A percentile compares a stretch with the other conserved stretches of the same genome.
Conservation (phyloP, 2,888 invertebrate genomes). For the Rhabditoides inermis region DNA sequence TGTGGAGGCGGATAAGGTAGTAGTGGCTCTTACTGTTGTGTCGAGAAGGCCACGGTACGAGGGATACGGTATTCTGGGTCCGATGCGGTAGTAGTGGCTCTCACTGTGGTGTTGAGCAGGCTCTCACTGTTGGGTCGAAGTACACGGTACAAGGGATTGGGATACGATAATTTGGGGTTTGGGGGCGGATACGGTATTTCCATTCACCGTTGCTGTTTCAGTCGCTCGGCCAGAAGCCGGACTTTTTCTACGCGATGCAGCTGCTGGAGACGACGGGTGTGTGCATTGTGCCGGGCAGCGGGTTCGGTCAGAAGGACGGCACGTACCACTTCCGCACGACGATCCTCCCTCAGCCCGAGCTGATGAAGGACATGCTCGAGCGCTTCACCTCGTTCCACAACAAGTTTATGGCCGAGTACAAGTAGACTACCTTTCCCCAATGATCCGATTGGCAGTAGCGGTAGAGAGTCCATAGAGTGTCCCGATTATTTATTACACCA, state of each 20-base stretch:
- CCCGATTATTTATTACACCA: no score
- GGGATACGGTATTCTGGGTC: no score
- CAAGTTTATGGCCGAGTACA: slow-evolving; percentile 19
- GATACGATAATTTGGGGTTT: neutral
- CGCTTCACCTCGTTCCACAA: slow-evolving; percentile 27
- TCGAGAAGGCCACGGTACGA: no score
- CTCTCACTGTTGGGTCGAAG: no score
- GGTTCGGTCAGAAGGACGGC: slow-evolving; percentile 84
- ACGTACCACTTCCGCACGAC: slow-evolving; percentile 73
- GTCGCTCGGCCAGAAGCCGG: slow-evolving; percentile 72
- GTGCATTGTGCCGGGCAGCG: slow-evolving; percentile 78
- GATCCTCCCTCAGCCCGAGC: slow-evolving; percentile 24
- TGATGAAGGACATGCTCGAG: slow-evolving; percentile 28
- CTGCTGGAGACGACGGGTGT: slow-evolving; percentile 79
- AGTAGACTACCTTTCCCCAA: no score
- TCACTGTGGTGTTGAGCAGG: no score
- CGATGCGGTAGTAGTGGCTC: no score
- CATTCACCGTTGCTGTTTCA: no score
- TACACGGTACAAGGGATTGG: neutral
- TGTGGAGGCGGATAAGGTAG: slow-evolving; percentile 1
- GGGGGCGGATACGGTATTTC: neutral
- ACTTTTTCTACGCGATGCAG: slow-evolving; percentile 82
- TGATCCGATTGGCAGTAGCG: no score
- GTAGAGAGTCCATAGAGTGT: no score
- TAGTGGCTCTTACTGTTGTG: no score